A percentile compares a stretch with the other conserved stretches of the same genome.
phyloP scores from a whole-genome alignment of 2,888 invertebrate species.

The Muschampia plurimacula region DNA sequence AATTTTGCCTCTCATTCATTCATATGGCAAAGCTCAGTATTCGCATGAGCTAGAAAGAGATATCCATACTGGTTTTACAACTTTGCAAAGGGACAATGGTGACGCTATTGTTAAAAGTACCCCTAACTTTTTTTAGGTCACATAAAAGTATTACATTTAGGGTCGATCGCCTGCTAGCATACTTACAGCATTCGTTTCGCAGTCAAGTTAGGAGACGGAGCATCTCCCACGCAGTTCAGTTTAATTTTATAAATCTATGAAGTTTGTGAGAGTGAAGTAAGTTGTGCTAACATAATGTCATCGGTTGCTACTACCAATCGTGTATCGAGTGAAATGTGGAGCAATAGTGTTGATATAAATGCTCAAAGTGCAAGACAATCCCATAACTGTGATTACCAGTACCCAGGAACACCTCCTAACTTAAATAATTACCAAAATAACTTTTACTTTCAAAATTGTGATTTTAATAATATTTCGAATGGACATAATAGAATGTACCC shows the following conservation, averaged over 20 bases:
- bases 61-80: conserved; percentile 69
- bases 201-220: conserved; percentile 72
- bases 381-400: conserved; percentile 65
- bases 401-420: conserved; percentile 56
- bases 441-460: conserved; percentile 61
- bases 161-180: conserved; percentile 74
- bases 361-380: conserved; percentile 62
- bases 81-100: conserved; percentile 80
- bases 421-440: conserved; percentile 67
- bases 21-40: conserved; percentile 45
- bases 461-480: conserved; percentile 59
- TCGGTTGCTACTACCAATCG: conserved; percentile 70
- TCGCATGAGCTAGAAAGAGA: conserved; percentile 60
- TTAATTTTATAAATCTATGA: conserved; percentile 53
- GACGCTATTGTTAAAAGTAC: conserved; percentile 83
- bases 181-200: conserved; percentile 81
- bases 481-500: conserved; percentile 59
- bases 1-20: conserved; percentile 61
- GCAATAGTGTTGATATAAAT: conserved; percentile 66
- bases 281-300: conserved; percentile 59
- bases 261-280: conserved; percentile 57
- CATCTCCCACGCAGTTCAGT: conserved; percentile 75
- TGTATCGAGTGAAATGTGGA: conserved; percentile 75
- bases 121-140: conserved; percentile 85
- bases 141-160: conserved; percentile 84